Conservation (phyloP, 2,113 vertebrate species). For the Bubalus kerabau region DNA sequence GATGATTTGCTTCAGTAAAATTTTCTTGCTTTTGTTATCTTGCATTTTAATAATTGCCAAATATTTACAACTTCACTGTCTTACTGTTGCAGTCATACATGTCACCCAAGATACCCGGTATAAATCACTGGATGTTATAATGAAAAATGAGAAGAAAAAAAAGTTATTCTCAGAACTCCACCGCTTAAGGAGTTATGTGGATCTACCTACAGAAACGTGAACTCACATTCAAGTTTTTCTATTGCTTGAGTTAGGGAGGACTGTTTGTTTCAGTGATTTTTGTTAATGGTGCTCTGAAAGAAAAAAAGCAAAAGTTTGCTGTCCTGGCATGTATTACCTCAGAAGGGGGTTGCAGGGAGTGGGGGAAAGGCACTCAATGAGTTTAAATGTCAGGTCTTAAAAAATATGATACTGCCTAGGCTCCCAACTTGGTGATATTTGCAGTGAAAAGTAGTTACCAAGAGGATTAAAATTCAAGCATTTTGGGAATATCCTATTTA, state of each 20-base stretch:
- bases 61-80: background rate
- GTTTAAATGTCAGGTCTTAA: background rate
- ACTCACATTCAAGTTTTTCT: background rate
- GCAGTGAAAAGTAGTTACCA: background rate
- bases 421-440: background rate
- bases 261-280: background rate
- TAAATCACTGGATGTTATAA: background rate
- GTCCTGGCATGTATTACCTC: background rate
- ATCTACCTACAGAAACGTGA: background rate
- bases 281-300: background rate
- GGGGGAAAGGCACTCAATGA: background rate
- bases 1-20: background rate
- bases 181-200: background rate
- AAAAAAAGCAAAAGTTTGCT: background rate
- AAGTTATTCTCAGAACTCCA: background rate
- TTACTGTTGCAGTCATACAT: background rate
- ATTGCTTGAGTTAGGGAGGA: background rate
- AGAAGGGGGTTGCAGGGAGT: background rate
- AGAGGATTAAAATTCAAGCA: background rate
- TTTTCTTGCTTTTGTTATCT: conserved; percentile 3
- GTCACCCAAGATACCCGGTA: background rate
- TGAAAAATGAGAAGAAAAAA: background rate
- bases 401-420: background rate
- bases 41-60: background rate
- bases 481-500: background rate